Evolutionary conservation across 2,113 vertebrate genomes (phyloP), one percentile per base, ranked within the genome.

Genomic region (Bubo bubo): DNA sequence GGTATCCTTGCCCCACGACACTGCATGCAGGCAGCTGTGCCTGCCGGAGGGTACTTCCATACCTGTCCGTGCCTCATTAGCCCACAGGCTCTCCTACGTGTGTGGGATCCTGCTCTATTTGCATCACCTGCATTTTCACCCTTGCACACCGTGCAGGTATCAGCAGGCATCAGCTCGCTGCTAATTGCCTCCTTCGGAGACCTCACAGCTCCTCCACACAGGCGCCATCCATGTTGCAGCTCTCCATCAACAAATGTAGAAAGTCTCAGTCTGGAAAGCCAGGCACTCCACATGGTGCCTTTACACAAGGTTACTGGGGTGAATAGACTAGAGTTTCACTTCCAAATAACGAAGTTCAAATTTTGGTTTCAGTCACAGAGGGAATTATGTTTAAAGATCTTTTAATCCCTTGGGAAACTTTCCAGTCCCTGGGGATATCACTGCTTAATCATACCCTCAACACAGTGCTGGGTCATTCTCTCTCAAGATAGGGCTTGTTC

Each of bases 201-300:
- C 35, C 75, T 89, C 1, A 8, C 39, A 34, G 49, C 58, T 70
- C 21, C 28, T 68, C 67, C 0, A 0, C 49, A 12, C 0, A 0
- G 7, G 11, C 3, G 1, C 37, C 0, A 0, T 34, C 56, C 5
- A 0, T 3, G 8, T 9, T 35, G 43, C 62, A 87, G 34, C 32
- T 70, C 47, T 74, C 34, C 45, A 9, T 5, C 39, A 17, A 35
- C 28, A 76, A 17, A 23, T 0, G 0, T 0, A 18, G 68, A 47
- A 82, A 68, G 41, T 2, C 30, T 12, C 9, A 13, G 35, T 28
- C 52, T 67, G 52, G 30, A 79, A 59, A 55, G 10, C 14, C 64
- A 39, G 35, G 27, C 30, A 4, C 62, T 53, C 79, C 74, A 60
- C 14, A 1, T 5, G 49, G 34, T 47, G 52, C 77, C 53, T 56